Evolutionary conservation across 37 sponge, comb jelly and placozoan species (phyloP).

Genomic region (Halichondria panicea): DNA sequence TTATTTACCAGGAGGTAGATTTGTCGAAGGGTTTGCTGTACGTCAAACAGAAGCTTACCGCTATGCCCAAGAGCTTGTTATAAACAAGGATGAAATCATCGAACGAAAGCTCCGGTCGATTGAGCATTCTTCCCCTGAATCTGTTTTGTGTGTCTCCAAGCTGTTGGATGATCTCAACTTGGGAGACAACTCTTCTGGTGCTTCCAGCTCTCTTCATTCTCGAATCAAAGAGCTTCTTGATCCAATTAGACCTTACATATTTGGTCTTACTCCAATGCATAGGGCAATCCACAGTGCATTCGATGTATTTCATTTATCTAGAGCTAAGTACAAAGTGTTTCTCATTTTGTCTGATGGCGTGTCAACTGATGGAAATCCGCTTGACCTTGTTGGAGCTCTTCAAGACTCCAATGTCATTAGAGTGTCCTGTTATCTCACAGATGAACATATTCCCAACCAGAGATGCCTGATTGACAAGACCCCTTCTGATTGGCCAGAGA

Average conservation of each 20-base stretch:
- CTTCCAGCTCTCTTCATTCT: slow-evolving; percentile 12
- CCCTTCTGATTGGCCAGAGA: too few relatives aligned
- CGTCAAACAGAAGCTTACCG: not conserved
- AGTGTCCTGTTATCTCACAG: slow-evolving; percentile 40
- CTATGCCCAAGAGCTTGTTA: not conserved
- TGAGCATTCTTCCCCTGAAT: not conserved
- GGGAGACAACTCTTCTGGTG: not conserved
- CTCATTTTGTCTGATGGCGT: slow-evolving; percentile 50
- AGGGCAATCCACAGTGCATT: slow-evolving; percentile 12
- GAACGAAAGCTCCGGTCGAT: not conserved
- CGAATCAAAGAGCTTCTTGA: slow-evolving; percentile 22
- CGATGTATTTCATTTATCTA: not conserved
- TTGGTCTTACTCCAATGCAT: slow-evolving; percentile 48
- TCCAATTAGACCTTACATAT: slow-evolving; percentile 44
- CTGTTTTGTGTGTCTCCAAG: slow-evolving; percentile 27
- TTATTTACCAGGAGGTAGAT: not conserved
- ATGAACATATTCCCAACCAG: slow-evolving; percentile 20
- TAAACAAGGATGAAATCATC: not conserved
- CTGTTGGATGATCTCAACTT: slow-evolving; percentile 13
- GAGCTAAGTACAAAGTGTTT: slow-evolving; percentile 19
- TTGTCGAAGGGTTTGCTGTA: slow-evolving; percentile 10
- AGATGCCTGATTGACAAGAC: slow-evolving; percentile 27
- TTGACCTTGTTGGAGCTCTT: slow-evolving; percentile 4
- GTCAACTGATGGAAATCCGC: slow-evolving; percentile 50
- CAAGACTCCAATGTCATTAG: slow-evolving; percentile 1